Evolutionary conservation across 2,888 invertebrate species (phyloP), one percentile per base, ranked within the genome.

Genomic region (Mimas tiliae): DNA sequence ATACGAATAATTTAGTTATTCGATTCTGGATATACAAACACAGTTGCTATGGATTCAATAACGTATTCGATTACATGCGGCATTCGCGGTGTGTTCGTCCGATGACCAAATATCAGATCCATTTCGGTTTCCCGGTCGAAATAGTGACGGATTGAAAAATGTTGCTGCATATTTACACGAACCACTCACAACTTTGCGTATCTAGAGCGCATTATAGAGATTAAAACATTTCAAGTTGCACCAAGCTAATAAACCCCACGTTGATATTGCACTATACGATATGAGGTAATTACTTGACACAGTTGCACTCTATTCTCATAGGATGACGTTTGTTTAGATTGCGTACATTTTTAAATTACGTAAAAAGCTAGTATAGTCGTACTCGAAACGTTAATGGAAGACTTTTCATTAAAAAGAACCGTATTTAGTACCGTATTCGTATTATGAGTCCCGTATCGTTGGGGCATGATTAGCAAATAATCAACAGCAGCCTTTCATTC

Each of bases 1-100:
- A 72, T 66, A 78, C 75, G 78, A 85, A 84, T 82, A 79, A 83
- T 80, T 82, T 82, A 79, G 79, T 78, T 83, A 80, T 85, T 82
- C 72, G 72, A 71, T 75, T 72, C 71, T 68, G 72, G 69, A 70
- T 76, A 77, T 72, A 77, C 76, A 78, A 76, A 81, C 76, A 76
- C 74, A 75, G 72, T 74, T 74, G 81, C 78, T 80, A 78, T 83
- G 81, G 79, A 72, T 78, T 74, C 83, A 79, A 85, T 85, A 81
- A 73, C 74, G 77, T 76, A 84, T 87, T 88, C 86, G 83, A 88
- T 90, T 86, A 84, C 85, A 84, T 81, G 86, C 79, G 85, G 87
- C 74, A 68, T 79, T 79, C 80, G 82, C 76, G 84, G 84, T 83
- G 80, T 78, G 78, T 80, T 78, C 77, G 78, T 71, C 74, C 80